These are phyloP conservation scores for Grallaria varia DNA, from an alignment of 2,113 vertebrate genomes.

Conservation along the genomic window DNA sequence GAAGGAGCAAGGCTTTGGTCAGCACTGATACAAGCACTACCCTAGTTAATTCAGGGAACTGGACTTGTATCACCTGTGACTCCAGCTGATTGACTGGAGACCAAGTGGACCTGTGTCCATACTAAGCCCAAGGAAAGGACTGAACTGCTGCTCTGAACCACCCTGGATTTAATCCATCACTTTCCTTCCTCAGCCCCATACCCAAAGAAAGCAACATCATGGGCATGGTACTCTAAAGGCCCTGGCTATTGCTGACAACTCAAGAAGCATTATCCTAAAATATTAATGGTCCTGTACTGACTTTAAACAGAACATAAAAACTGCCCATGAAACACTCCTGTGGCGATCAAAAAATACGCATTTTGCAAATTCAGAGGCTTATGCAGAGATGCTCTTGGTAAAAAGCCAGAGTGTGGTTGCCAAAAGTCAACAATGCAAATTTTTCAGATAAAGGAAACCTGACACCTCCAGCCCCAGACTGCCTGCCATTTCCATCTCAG, in stretches of 20 bases:
- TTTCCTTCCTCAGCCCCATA: not conserved
- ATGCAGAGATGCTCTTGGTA: not conserved
- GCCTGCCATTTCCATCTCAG: not conserved
- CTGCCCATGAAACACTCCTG: not conserved
- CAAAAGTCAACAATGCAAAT: conserved; percentile 11
- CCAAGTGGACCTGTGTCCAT: rapidly evolving
- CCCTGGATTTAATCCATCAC: not conserved
- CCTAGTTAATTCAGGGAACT: not conserved
- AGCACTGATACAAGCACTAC: not conserved
- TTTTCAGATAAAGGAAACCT: conserved; percentile 43
- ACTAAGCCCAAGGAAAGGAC: not conserved
- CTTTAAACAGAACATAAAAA: not conserved
- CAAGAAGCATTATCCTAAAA: not conserved
- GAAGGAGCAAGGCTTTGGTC: not conserved
- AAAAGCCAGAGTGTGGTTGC: not conserved
- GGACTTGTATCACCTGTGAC: rapidly evolving
- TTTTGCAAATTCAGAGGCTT: conserved; percentile 26
- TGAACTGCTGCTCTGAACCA: not conserved
- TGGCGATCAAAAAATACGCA: not conserved
- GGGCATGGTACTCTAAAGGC: not conserved
- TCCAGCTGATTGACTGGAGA: not conserved
- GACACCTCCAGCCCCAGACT: not conserved
- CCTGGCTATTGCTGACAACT: not conserved
- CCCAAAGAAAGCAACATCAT: not conserved
- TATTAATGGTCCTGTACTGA: not conserved